Conservation (phyloP, 2,888 invertebrate genomes). For the Desoria tigrina region DNA sequence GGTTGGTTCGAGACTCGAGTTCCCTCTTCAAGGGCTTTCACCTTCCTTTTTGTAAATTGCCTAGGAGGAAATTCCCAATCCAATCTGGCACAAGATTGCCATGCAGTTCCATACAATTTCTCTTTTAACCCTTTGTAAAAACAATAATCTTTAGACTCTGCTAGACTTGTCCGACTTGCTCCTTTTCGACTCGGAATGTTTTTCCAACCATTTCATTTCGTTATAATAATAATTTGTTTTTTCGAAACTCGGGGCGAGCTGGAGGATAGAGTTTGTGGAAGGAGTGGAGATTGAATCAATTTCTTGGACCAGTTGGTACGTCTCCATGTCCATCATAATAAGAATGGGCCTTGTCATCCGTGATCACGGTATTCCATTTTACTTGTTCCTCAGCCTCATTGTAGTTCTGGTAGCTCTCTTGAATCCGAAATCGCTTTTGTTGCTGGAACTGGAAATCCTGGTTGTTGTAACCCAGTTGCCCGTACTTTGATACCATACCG, state of each 20-base stretch:
- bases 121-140: background rate
- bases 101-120: background rate
- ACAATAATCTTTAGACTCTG: background rate
- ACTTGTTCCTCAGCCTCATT: constrained; percentile 15
- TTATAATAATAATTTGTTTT: too few relatives aligned
- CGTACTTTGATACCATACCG: constrained; percentile 8
- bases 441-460: background rate
- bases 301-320: constrained; percentile 28
- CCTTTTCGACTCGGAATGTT: too few relatives aligned
- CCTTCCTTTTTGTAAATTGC: too few relatives aligned
- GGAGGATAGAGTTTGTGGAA: background rate
- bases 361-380: constrained; percentile 54
- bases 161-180: too few relatives aligned
- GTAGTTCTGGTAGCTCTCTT: background rate
- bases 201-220: too few relatives aligned
- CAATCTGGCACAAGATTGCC: background rate
- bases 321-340: constrained; percentile 22
- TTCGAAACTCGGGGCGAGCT: too few relatives aligned
- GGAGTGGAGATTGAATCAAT: constrained; percentile 25
- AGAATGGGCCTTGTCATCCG: constrained; percentile 44
- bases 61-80: background rate
- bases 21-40: too few relatives aligned
- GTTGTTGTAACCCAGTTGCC: constrained; percentile 20
- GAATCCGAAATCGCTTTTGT: constrained; percentile 7
- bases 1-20: too few relatives aligned